phyloP scores from a whole-genome alignment of 2,888 invertebrate species.

The Buathra laborator region DNA sequence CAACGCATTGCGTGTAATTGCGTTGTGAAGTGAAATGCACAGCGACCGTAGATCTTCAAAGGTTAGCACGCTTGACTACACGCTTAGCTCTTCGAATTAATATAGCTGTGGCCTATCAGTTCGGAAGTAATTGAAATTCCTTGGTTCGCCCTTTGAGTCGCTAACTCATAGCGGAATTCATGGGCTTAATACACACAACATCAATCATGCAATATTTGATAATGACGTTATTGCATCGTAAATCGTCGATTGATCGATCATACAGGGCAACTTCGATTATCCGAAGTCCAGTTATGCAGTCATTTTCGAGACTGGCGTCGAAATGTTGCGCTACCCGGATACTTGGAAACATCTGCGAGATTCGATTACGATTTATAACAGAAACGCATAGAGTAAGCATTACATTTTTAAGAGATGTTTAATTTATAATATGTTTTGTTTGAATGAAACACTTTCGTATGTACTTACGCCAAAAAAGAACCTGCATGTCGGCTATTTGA shows the following conservation, averaged over 20 bases:
- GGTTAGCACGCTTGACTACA: constrained; percentile 2
- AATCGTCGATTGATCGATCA: background rate
- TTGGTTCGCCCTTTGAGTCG: background rate
- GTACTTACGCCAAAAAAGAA: too few species aligned
- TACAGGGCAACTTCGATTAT: too few species aligned
- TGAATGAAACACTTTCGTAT: too few species aligned
- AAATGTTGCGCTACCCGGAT: too few species aligned
- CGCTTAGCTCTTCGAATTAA: constrained; percentile 7
- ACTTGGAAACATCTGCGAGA: too few species aligned
- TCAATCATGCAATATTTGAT: background rate
- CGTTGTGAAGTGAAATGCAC: background rate
- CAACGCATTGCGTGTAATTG: constrained; percentile 21
- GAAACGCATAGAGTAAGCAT: too few species aligned
- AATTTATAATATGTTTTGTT: too few species aligned
- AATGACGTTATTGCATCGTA: background rate
- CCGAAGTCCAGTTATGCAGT: too few species aligned
- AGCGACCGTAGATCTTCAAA: constrained; percentile 12
- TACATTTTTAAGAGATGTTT: too few species aligned
- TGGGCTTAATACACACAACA: background rate
- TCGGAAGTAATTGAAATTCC: constrained; percentile 46
- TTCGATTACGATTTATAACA: too few species aligned
- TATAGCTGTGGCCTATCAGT: background rate
- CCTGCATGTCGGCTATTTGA: too few species aligned
- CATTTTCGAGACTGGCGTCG: too few species aligned
- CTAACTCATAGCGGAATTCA: background rate